These are phyloP conservation scores for Drosophila mercatorum DNA, from an alignment of 2,888 invertebrate genomes.

Conservation along the genomic window DNA sequence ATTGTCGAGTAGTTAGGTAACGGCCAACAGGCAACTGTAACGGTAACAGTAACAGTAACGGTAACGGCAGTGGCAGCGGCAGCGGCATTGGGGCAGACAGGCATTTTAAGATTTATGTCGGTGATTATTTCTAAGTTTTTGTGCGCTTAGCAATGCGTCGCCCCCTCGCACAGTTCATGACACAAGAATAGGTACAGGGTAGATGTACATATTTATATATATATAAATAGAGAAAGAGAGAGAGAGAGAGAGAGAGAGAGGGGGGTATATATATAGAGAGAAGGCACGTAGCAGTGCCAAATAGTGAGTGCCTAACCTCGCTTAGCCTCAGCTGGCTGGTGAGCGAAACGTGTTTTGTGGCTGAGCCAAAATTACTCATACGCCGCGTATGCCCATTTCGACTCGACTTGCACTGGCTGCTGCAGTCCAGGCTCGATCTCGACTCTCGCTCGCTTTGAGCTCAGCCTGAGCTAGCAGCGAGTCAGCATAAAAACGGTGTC, in stretches of 20 bases:
- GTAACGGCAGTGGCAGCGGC: conserved; percentile 1
- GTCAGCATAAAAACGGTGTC: conserved; percentile 67
- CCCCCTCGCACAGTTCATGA: background rate
- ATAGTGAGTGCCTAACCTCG: conserved; percentile 19
- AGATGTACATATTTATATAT: background rate
- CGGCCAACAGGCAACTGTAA: conserved; percentile 13
- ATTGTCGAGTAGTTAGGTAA: conserved; percentile 50
- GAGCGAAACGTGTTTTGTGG: background rate
- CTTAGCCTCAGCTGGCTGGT: conserved; percentile 1
- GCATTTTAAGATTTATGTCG: conserved; percentile 83
- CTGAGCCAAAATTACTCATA: background rate
- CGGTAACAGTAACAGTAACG: conserved; percentile 19
- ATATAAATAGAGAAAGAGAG: background rate
- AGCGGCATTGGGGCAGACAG: conserved; percentile 9
- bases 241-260: background rate
- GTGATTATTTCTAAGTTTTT: conserved; percentile 84
- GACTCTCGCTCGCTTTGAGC: background rate
- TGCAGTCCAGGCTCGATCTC: background rate
- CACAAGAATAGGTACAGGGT: background rate
- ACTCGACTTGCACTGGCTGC: background rate
- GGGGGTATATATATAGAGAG: background rate
- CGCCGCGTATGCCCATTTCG: background rate
- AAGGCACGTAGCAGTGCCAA: conserved; percentile 29
- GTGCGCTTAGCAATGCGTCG: conserved; percentile 74
- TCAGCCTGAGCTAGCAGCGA: background rate